Evolutionary conservation across 2,797 vertebrate species (phyloP).

Genomic region (Buceros bicornis): DNA sequence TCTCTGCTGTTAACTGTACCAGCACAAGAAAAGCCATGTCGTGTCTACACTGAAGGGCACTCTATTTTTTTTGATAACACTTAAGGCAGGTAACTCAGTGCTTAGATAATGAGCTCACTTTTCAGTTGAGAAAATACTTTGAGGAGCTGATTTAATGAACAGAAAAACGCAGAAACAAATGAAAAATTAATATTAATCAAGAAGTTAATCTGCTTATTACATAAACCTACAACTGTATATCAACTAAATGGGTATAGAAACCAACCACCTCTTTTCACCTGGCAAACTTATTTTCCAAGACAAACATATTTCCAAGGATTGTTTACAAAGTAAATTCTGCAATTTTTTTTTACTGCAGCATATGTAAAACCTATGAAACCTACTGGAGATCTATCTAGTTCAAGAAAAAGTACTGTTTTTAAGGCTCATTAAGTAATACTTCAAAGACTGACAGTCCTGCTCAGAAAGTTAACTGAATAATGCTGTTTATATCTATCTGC

Average conservation of each 20-base stretch:
- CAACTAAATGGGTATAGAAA: neutral
- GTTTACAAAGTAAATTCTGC: neutral
- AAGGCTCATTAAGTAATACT: neutral
- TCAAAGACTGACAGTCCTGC: neutral
- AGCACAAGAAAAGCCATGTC: neutral
- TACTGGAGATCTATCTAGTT: neutral
- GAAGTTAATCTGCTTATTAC: neutral
- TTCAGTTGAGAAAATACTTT: neutral
- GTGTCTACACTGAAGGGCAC: neutral
- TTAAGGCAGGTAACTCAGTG: neutral
- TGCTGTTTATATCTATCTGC: neutral
- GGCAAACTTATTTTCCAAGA: neutral
- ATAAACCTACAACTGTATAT: neutral
- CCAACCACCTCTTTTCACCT: neutral
- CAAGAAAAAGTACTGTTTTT: neutral
- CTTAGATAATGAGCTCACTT: accelerated
- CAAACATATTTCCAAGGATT: neutral
- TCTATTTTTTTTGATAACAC: neutral
- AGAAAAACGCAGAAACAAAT: neutral
- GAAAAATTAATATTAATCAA: accelerated
- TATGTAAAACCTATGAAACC: neutral
- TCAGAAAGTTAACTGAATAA: neutral
- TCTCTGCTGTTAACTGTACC: neutral
- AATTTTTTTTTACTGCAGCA: neutral
- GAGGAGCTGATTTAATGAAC: neutral